Evolutionary conservation across 2,797 vertebrate genomes (phyloP).

Genomic region (Poecilia velifera): DNA sequence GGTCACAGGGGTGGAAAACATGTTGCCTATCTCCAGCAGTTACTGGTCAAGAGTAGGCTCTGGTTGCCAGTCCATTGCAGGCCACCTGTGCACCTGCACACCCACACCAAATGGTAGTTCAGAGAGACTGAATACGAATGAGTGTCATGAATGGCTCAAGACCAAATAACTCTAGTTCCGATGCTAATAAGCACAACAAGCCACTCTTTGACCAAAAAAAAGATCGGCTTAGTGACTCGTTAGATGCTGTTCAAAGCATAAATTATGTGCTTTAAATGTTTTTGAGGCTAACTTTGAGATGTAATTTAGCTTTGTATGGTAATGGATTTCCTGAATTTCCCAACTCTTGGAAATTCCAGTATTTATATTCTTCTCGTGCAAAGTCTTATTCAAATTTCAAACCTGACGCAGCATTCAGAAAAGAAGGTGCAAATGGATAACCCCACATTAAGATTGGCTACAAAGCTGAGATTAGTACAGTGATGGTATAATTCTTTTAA

Average conservation of each 20-base stretch:
- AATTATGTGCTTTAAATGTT: not conserved
- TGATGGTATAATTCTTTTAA: not conserved
- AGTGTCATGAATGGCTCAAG: not conserved
- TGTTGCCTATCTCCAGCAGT: too few species aligned
- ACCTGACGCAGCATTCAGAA: not conserved
- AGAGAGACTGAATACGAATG: too few species aligned
- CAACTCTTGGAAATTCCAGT: too few species aligned
- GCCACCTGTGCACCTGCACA: too few species aligned
- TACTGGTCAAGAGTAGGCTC: too few species aligned
- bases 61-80: too few species aligned
- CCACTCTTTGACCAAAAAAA: not conserved
- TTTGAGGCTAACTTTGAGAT: not conserved
- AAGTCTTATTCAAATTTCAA: not conserved
- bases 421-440: not conserved
- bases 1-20: too few species aligned
- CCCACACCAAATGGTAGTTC: too few species aligned
- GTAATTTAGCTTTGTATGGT: not conserved
- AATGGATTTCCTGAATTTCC: too few species aligned
- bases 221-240: not conserved
- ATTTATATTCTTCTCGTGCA: too few species aligned
- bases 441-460: not conserved
- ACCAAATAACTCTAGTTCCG: not conserved
- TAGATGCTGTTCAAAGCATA: not conserved
- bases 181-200: not conserved
- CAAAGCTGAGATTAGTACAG: not conserved